These are phyloP conservation scores for Drosophila miranda DNA, from an alignment of 1,140 invertebrate genomes.

Conservation along the genomic window DNA sequence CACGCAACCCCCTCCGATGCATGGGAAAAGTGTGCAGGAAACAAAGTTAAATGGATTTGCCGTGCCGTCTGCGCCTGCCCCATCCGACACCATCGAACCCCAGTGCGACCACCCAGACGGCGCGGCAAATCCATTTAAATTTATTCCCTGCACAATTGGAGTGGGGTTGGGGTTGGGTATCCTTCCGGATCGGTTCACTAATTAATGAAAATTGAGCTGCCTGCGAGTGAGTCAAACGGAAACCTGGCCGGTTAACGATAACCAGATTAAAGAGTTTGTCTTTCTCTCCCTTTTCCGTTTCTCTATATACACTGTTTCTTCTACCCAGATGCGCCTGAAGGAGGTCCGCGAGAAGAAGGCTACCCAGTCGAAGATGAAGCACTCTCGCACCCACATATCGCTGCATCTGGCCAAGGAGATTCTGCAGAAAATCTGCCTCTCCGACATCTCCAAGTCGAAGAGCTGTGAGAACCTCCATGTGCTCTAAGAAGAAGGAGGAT, in stretches of 20 bases:
- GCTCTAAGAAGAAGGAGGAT: slow-evolving; percentile 84
- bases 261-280: slow-evolving; percentile 34
- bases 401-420: slow-evolving; percentile 90
- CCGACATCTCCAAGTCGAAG: slow-evolving; percentile 93
- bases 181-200: slow-evolving; percentile 53
- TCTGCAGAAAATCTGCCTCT: slow-evolving; percentile 92
- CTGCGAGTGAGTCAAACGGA: slow-evolving; percentile 19
- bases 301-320: neutral
- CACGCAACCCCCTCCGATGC: slow-evolving; percentile 71
- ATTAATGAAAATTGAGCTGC: slow-evolving; percentile 71
- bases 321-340: slow-evolving; percentile 87
- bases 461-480: slow-evolving; percentile 96
- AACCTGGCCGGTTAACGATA: slow-evolving; percentile 25
- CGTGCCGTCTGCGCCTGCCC: slow-evolving; percentile 1
- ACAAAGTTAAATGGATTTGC: slow-evolving; percentile 69
- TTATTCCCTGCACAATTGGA: slow-evolving; percentile 48
- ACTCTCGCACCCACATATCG: slow-evolving; percentile 87
- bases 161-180: slow-evolving; percentile 9
- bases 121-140: slow-evolving; percentile 51
- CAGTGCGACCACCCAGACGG: neutral
- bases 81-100: too few species aligned
- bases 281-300: neutral
- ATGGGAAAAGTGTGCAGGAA: slow-evolving; percentile 72
- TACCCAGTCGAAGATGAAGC: slow-evolving; percentile 85
- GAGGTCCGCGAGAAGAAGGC: slow-evolving; percentile 88